Percentiles rank a stretch among this genome's conserved stretches.
Evolutionary conservation across 2,888 invertebrate species (phyloP).

Genomic region (Petrolisthes manimaculis): DNA sequence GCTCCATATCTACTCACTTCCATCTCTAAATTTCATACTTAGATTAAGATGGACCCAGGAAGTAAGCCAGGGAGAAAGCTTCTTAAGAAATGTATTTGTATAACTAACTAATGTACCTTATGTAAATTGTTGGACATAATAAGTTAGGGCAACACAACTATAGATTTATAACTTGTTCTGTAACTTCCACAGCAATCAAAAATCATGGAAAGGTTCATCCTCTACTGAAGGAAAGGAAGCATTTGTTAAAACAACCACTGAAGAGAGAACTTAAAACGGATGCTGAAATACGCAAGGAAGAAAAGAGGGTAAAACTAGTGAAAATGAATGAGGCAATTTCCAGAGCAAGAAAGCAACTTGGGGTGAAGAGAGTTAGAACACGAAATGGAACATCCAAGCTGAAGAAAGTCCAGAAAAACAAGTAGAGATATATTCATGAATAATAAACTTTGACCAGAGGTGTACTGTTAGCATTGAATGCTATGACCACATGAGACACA

Average conservation of each 20-base stretch:
- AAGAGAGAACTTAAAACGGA: conserved; percentile 51
- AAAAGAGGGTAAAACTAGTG: conserved; percentile 20
- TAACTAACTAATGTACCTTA: not conserved
- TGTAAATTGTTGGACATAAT: not conserved
- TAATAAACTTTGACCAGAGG: no score
- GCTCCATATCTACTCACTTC: not conserved
- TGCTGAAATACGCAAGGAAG: conserved; percentile 39
- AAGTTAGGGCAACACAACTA: not conserved
- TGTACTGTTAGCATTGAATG: no score
- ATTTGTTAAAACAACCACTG: conserved; percentile 2
- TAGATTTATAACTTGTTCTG: not conserved
- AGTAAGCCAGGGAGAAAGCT: not conserved
- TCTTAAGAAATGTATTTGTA: not conserved
- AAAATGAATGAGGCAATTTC: no score
- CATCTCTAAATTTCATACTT: not conserved
- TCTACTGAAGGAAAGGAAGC: conserved; percentile 37
- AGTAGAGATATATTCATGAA: no score
- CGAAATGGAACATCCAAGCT: no score
- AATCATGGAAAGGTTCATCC: conserved; percentile 48
- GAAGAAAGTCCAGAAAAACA: no score
- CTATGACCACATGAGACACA: no score
- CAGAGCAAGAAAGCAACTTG: no score
- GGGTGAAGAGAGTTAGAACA: no score
- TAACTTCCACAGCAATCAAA: conserved; percentile 28
- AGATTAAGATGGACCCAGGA: not conserved